Evolutionary conservation across 2,113 vertebrate genomes (phyloP).

Genomic region (Stercorarius parasiticus): DNA sequence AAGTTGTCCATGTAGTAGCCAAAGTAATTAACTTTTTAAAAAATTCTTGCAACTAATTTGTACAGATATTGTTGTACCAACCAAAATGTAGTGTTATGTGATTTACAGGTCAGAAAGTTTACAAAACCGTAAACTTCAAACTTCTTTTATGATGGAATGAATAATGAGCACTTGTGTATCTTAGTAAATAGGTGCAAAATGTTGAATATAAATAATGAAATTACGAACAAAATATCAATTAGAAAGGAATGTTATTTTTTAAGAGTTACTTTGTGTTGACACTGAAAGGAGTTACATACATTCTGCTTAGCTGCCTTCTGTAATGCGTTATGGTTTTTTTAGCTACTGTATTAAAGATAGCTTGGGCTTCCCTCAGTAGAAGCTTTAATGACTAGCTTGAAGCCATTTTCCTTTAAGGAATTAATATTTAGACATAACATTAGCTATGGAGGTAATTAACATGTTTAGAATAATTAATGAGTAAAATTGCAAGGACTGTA

Average conservation of each 20-base stretch:
- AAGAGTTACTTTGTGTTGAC: background rate
- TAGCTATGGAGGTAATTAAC: constrained; percentile 3
- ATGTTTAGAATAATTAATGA: constrained; percentile 25
- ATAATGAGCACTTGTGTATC: background rate
- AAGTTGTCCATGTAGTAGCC: background rate
- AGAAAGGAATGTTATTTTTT: background rate
- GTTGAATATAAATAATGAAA: background rate
- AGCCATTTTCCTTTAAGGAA: constrained; percentile 36
- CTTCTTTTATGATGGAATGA: background rate
- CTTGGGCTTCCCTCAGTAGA: background rate
- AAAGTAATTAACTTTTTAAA: background rate
- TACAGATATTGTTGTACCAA: background rate
- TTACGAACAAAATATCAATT: background rate
- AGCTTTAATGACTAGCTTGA: constrained; percentile 32
- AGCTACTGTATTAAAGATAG: background rate
- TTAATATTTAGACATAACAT: constrained; percentile 42
- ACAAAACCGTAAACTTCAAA: background rate
- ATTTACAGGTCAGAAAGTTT: background rate
- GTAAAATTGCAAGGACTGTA: background rate
- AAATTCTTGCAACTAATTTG: background rate
- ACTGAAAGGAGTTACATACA: background rate
- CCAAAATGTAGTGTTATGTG: background rate
- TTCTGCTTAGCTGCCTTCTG: background rate
- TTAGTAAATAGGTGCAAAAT: background rate
- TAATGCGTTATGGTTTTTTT: background rate